Percentiles rank a stretch among this genome's conserved stretches.
Conservation (phyloP, 1,140 invertebrate genomes). For the Brachionus plicatilis region DNA sequence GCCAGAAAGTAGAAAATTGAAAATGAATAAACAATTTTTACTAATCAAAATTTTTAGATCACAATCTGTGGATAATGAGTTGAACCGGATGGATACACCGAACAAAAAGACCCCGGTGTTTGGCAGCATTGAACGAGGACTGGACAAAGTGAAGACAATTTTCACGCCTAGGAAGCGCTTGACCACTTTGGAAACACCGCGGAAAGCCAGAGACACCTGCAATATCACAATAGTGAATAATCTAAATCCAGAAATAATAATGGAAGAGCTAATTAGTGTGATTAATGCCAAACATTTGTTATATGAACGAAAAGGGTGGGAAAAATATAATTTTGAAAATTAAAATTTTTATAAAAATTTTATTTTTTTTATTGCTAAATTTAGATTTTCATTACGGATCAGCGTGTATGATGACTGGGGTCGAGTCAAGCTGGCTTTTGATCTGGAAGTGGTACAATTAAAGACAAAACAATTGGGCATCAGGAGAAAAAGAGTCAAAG, state of each 20-base stretch:
- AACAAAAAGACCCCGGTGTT: conserved; percentile 56
- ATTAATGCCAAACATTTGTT: conserved; percentile 34
- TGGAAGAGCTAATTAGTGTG: conserved; percentile 32
- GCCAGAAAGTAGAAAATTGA: conserved; percentile 46
- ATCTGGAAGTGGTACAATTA: conserved; percentile 70
- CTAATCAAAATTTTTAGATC: conserved; percentile 44
- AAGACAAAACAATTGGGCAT: conserved; percentile 62
- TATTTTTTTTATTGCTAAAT: neutral
- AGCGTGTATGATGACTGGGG: conserved; percentile 55
- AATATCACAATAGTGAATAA: conserved; percentile 32
- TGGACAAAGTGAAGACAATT: conserved; percentile 66
- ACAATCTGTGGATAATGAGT: conserved; percentile 53
- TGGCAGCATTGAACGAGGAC: conserved; percentile 66
- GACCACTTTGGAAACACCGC: conserved; percentile 48
- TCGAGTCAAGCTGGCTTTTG: conserved; percentile 63
- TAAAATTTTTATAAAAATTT: neutral
- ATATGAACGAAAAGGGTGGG: neutral
- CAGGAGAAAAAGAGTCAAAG: conserved; percentile 70
- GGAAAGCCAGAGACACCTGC: conserved; percentile 51
- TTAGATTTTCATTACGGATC: conserved; percentile 3
- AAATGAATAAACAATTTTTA: conserved; percentile 33
- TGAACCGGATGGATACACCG: conserved; percentile 46
- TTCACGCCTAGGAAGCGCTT: conserved; percentile 65
- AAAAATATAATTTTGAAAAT: no score
- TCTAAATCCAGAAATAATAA: conserved; percentile 26